Percentiles rank a stretch among this genome's conserved stretches.
These are phyloP conservation scores for Habroteleia sp. DNA, from an alignment of 2,888 invertebrate genomes.

Conservation along the genomic window DNA sequence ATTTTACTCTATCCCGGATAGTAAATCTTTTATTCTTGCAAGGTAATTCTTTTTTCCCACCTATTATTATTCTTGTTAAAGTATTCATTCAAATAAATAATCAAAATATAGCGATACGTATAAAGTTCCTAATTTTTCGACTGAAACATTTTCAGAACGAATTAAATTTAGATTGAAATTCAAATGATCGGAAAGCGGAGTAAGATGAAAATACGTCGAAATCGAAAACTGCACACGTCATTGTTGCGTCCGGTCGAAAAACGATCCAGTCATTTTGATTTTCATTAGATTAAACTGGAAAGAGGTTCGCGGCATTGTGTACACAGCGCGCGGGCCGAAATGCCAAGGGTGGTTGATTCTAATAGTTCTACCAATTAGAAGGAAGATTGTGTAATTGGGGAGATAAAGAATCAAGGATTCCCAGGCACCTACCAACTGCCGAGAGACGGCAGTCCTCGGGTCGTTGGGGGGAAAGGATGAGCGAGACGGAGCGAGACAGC, in stretches of 20 bases:
- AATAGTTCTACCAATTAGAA: conserved; percentile 74
- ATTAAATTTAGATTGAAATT: not conserved
- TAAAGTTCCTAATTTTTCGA: too few species aligned
- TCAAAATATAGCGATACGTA: too few species aligned
- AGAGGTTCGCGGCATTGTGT: conserved; percentile 47
- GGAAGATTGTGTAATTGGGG: conserved; percentile 78
- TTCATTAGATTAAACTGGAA: conserved; percentile 38
- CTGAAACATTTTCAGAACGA: too few species aligned
- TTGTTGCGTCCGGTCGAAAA: conserved; percentile 34
- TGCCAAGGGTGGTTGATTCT: conserved; percentile 59
- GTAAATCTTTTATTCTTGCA: too few species aligned
- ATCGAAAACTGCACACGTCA: conserved; percentile 29
- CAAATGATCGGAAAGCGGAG: not conserved
- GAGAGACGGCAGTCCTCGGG: conserved; percentile 55
- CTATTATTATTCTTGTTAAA: too few species aligned
- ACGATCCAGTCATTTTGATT: conserved; percentile 53
- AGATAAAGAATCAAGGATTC: conserved; percentile 78
- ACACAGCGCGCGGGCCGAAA: conserved; percentile 26
- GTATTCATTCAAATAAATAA: too few species aligned
- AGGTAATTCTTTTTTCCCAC: too few species aligned
- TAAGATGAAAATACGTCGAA: conserved; percentile 17
- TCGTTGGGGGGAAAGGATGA: conserved; percentile 14
- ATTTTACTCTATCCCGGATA: too few species aligned
- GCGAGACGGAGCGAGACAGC: conserved; percentile 19
- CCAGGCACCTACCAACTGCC: conserved; percentile 78